Evolutionary conservation across 2,797 vertebrate species (phyloP).

Genomic region (Pseudochaenichthys georgianus): DNA sequence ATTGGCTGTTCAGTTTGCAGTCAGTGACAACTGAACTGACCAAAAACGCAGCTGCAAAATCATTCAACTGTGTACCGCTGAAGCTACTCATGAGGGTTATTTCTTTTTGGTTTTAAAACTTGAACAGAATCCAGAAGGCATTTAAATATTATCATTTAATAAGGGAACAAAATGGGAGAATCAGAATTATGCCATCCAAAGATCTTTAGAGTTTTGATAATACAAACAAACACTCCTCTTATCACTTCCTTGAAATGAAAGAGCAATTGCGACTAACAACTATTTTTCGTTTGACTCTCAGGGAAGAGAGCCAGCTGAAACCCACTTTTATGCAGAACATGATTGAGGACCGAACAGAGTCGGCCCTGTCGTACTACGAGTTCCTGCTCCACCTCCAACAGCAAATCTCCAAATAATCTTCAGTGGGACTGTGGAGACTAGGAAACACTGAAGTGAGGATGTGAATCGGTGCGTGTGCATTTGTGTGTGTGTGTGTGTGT

Average conservation of each 20-base stretch:
- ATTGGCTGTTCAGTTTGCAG: too few species aligned
- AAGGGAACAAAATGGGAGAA: neutral
- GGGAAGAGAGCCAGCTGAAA: constrained; percentile 95
- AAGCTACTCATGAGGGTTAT: neutral
- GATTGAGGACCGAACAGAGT: constrained; percentile 98
- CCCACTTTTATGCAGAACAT: constrained; percentile 93
- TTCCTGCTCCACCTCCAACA: constrained; percentile 97
- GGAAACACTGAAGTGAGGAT: constrained; percentile 31
- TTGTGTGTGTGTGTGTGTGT: constrained; percentile 17
- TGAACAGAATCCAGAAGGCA: neutral
- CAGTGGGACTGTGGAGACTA: constrained; percentile 11
- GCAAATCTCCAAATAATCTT: constrained; percentile 94
- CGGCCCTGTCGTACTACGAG: constrained; percentile 97
- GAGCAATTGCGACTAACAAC: neutral
- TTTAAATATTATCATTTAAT: neutral
- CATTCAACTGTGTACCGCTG: neutral
- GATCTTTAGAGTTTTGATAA: neutral
- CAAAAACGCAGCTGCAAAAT: too few species aligned
- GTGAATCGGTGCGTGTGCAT: constrained; percentile 29
- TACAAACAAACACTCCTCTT: neutral
- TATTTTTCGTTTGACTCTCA: constrained; percentile 51
- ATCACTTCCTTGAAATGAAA: neutral
- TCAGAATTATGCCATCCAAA: neutral
- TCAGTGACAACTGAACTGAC: too few species aligned
- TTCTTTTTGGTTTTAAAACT: neutral